phyloP scores from a whole-genome alignment of 2,113 vertebrate species.

The Silurus asotus region DNA sequence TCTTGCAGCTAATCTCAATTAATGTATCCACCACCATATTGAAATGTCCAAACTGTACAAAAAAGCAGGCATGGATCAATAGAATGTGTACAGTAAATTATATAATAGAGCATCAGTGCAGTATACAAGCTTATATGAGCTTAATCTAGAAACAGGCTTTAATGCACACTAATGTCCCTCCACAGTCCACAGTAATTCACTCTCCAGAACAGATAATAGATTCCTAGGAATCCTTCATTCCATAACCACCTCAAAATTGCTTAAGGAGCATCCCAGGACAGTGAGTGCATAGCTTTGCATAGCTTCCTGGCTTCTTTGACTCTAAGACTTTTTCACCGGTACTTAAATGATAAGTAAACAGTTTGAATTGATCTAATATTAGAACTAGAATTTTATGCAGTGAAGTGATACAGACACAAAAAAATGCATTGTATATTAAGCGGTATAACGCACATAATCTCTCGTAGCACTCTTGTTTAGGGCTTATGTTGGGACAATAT shows the following conservation, averaged over 20 bases:
- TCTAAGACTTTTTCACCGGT: neutral
- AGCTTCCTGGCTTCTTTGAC: neutral
- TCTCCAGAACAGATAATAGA: neutral
- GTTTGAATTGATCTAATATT: neutral
- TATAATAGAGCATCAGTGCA: neutral
- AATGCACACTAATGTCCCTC: neutral
- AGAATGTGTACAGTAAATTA: neutral
- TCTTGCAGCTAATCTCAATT: conserved; percentile 11
- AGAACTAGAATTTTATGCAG: too few relatives aligned
- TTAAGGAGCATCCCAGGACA: neutral
- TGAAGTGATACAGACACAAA: too few relatives aligned
- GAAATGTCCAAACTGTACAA: too few relatives aligned
- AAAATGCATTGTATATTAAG: too few relatives aligned
- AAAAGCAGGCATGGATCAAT: too few relatives aligned
- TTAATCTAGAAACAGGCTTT: neutral
- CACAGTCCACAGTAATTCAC: neutral
- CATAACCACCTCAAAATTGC: neutral
- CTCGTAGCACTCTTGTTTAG: too few relatives aligned
- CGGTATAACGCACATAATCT: too few relatives aligned
- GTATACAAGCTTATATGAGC: neutral
- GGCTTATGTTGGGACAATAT: too few relatives aligned
- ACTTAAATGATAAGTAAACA: neutral
- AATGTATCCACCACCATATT: too few relatives aligned
- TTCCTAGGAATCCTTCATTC: neutral
- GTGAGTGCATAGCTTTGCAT: neutral